Conservation (phyloP, 2,888 invertebrate species). For the Amorpha juglandis region DNA sequence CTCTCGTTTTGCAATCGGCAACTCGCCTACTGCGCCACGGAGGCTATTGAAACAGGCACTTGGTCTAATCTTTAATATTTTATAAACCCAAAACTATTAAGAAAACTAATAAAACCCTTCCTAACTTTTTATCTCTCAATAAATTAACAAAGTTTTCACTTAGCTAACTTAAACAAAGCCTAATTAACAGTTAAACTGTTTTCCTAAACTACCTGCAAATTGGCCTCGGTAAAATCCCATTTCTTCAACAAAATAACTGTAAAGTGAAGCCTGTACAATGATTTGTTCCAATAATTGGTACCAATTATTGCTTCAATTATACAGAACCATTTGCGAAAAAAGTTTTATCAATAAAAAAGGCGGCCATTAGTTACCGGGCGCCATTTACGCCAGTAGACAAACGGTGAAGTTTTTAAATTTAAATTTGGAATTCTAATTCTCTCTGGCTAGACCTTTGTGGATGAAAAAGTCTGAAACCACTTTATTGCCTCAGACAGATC, state of each 20-base stretch:
- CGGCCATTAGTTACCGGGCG: conserved; percentile 1
- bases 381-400: conserved; percentile 13
- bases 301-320: conserved; percentile 1
- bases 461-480: conserved; percentile 16
- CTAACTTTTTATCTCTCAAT: not conserved
- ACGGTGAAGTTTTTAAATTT: conserved; percentile 26
- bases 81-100: not conserved
- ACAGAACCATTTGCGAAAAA: conserved; percentile 11
- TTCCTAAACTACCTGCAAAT: not conserved
- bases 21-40: too few species aligned
- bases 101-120: not conserved
- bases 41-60: too few species aligned
- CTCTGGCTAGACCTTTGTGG: conserved; percentile 8
- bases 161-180: not conserved
- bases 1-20: too few species aligned
- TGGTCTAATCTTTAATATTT: too few species aligned
- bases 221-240: not conserved
- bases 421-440: conserved; percentile 27
- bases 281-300: conserved; percentile 20
- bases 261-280: not conserved
- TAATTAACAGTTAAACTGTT: not conserved
- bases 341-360: conserved; percentile 8
- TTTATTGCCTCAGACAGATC: conserved; percentile 12
- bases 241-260: conserved; percentile 2
- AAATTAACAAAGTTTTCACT: not conserved